Conservation (phyloP, 2,888 invertebrate species). For the Drosophila birchii region DNA sequence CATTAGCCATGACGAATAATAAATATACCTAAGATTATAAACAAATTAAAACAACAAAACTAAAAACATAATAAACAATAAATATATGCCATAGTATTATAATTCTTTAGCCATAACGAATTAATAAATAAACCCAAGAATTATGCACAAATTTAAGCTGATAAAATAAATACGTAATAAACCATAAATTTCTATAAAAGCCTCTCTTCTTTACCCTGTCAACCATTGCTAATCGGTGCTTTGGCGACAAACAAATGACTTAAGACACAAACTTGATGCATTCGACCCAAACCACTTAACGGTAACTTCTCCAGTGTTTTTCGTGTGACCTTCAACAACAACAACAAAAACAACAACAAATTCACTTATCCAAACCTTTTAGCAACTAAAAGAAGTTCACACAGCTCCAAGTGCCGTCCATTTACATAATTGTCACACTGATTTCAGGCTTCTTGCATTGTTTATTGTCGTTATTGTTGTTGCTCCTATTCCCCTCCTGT, state of each 20-base stretch:
- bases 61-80: slow-evolving; percentile 1
- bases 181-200: not conserved
- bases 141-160: not conserved
- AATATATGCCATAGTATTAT: not conserved
- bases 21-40: not conserved
- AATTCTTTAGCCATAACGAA: not conserved
- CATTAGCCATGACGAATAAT: not conserved
- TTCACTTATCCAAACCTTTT: slow-evolving; percentile 62
- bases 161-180: slow-evolving; percentile 10
- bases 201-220: not conserved
- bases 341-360: slow-evolving; percentile 41
- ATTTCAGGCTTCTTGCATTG: slow-evolving; percentile 42
- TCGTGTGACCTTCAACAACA: slow-evolving; percentile 64
- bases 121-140: not conserved
- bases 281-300: slow-evolving; percentile 69
- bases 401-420: slow-evolving; percentile 62
- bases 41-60: not conserved
- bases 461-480: slow-evolving; percentile 5
- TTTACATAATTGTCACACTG: slow-evolving; percentile 80
- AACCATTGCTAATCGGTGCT: slow-evolving; percentile 15
- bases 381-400: slow-evolving; percentile 42
- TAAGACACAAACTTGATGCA: slow-evolving; percentile 73
- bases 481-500: not conserved
- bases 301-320: slow-evolving; percentile 54
- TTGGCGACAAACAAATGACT: slow-evolving; percentile 60